Evolutionary conservation across 2,888 invertebrate species (phyloP).

Genomic region (Hetaerina titia): DNA sequence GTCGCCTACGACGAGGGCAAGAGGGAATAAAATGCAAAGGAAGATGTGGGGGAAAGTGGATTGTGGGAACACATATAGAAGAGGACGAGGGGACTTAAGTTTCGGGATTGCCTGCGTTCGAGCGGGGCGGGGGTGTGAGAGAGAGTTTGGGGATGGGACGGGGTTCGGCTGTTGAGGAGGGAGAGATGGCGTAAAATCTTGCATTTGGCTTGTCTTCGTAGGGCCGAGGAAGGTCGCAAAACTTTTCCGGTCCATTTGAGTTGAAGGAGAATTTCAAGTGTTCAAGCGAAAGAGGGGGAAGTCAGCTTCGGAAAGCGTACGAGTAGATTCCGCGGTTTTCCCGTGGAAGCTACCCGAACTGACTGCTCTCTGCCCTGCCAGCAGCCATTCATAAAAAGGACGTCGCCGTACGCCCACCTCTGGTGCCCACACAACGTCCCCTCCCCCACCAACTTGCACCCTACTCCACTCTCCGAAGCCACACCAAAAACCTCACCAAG

Average conservation of each 20-base stretch:
- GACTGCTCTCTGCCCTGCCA: constrained; percentile 7
- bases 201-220: constrained; percentile 44
- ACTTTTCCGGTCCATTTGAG: constrained; percentile 66
- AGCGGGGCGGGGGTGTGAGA: neutral
- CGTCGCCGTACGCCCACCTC: neutral
- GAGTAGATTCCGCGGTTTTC: constrained; percentile 58
- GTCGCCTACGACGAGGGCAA: neutral
- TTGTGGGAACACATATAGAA: no score
- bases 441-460: neutral
- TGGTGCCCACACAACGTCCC: neutral
- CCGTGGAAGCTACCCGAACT: neutral
- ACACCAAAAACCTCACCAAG: neutral
- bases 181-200: constrained; percentile 2
- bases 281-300: neutral
- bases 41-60: neutral
- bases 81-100: no score
- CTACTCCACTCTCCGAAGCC: neutral
- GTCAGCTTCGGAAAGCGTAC: constrained; percentile 45
- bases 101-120: no score
- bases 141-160: neutral
- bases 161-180: neutral
- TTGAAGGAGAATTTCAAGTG: constrained; percentile 59
- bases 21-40: neutral
- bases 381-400: constrained; percentile 35
- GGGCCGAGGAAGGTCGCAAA: constrained; percentile 15